These are phyloP conservation scores for Morpho deidamia DNA, from an alignment of 2,888 invertebrate species.

Conservation along the genomic window DNA sequence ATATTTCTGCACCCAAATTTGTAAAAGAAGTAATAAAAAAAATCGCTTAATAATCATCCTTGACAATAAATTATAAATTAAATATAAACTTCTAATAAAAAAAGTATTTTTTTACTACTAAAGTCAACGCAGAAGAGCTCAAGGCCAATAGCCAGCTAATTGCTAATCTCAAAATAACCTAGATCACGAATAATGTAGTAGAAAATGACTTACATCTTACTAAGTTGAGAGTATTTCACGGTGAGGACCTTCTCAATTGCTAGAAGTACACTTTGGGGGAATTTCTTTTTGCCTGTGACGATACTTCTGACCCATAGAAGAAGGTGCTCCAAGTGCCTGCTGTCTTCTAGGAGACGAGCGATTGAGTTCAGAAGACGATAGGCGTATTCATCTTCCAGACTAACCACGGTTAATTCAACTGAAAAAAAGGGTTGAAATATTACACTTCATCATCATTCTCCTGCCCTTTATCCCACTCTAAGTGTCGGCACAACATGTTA, in stretches of 20 bases:
- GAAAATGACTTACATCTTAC: slow-evolving; percentile 85
- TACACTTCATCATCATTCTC: too few species aligned
- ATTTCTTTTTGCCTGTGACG: slow-evolving; percentile 80
- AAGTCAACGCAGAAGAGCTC: too few species aligned
- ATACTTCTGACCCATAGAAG: slow-evolving; percentile 87
- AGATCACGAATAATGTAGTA: too few species aligned
- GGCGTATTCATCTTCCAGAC: slow-evolving; percentile 85
- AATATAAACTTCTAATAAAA: too few species aligned
- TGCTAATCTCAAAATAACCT: too few species aligned
- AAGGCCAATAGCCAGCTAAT: too few species aligned
- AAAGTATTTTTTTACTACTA: too few species aligned
- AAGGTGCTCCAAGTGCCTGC: slow-evolving; percentile 93
- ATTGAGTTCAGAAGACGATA: slow-evolving; percentile 85
- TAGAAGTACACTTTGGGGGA: slow-evolving; percentile 82
- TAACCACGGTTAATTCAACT: slow-evolving; percentile 87
- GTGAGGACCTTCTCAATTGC: slow-evolving; percentile 88
- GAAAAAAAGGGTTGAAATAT: slow-evolving; percentile 37
- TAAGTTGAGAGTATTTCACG: slow-evolving; percentile 87
- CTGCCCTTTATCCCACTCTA: too few species aligned
- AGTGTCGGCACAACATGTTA: too few species aligned
- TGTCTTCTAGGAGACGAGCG: slow-evolving; percentile 84
- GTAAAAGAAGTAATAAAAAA: slow-evolving; percentile 1
- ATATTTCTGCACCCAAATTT: too few species aligned
- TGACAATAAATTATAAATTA: too few species aligned
- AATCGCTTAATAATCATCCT: too few species aligned